Percentiles rank a stretch among this genome's conserved stretches.
These are phyloP conservation scores for Synergus japonicus DNA, from an alignment of 2,888 invertebrate genomes.

Conservation along the genomic window DNA sequence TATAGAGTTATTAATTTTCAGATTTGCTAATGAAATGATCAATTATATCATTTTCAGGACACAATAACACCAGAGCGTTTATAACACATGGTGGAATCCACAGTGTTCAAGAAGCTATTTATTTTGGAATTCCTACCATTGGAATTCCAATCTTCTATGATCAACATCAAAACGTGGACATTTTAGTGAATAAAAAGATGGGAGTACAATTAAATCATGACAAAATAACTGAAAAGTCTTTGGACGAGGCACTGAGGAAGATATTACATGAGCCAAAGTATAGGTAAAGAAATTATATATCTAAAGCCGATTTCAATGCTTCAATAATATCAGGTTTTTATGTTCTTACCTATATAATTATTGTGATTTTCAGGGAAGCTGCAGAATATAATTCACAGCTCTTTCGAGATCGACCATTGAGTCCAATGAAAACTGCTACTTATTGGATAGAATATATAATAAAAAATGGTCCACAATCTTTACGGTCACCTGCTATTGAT, in stretches of 20 bases:
- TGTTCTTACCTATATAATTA: background rate
- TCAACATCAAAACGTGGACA: conserved; percentile 64
- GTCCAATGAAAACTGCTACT: conserved; percentile 59
- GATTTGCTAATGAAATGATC: background rate
- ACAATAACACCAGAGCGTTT: conserved; percentile 69
- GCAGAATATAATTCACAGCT: conserved; percentile 45
- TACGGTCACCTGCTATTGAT: conserved; percentile 61
- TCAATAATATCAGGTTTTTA: background rate
- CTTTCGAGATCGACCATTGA: conserved; percentile 66
- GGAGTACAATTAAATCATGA: conserved; percentile 55
- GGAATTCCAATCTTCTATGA: conserved; percentile 63
- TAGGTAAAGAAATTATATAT: conserved; percentile 48
- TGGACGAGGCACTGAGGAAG: conserved; percentile 60
- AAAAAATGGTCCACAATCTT: conserved; percentile 61
- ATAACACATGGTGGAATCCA: conserved; percentile 65
- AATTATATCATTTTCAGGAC: conserved; percentile 22
- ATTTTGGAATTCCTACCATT: conserved; percentile 61
- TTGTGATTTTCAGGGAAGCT: conserved; percentile 48
- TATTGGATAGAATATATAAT: conserved; percentile 70
- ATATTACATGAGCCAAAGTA: conserved; percentile 62
- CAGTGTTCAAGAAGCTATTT: conserved; percentile 62
- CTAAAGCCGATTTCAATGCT: background rate
- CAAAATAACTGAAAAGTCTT: conserved; percentile 56
- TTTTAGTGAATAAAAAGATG: conserved; percentile 57
- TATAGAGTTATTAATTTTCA: background rate